Evolutionary conservation across 2,888 invertebrate genomes (phyloP).

Genomic region (Tryphoninae sp.): DNA sequence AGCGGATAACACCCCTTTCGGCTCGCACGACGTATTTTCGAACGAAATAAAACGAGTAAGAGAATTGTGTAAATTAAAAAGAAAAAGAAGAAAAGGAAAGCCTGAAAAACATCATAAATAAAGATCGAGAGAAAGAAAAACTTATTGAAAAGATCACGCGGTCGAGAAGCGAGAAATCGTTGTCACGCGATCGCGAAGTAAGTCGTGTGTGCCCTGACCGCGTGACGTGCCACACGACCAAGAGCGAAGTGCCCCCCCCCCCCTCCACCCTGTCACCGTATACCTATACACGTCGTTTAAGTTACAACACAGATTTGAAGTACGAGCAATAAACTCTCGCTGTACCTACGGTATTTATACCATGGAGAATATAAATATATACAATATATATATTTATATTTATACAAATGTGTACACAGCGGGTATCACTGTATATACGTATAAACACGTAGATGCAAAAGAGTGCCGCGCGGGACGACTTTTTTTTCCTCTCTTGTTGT

Average conservation of each 20-base stretch:
- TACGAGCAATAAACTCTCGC: constrained; percentile 62
- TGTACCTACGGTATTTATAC: constrained; percentile 58
- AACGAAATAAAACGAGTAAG: constrained; percentile 6
- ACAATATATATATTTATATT: constrained; percentile 36
- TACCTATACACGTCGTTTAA: constrained; percentile 27
- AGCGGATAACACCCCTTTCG: constrained; percentile 3
- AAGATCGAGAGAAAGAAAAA: constrained; percentile 29
- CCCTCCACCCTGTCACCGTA: constrained; percentile 17
- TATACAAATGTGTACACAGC: constrained; percentile 28
- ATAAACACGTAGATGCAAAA: constrained; percentile 43
- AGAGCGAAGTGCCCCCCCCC: constrained; percentile 12
- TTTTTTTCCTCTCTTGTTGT: not conserved
- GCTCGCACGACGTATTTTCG: constrained; percentile 10
- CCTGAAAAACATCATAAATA: not conserved
- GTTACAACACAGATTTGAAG: constrained; percentile 56
- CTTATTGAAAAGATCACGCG: constrained; percentile 59
- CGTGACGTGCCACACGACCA: constrained; percentile 51
- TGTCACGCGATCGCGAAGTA: constrained; percentile 62
- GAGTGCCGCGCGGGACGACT: constrained; percentile 20
- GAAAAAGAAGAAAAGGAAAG: not conserved
- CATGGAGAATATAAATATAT: constrained; percentile 47
- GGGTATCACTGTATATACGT: not conserved
- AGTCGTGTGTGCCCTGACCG: constrained; percentile 57
- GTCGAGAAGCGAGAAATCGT: constrained; percentile 61
- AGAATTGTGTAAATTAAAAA: constrained; percentile 7